phyloP scores from a whole-genome alignment of 2,113 vertebrate genomes.

The Peucedramus taeniatus region DNA sequence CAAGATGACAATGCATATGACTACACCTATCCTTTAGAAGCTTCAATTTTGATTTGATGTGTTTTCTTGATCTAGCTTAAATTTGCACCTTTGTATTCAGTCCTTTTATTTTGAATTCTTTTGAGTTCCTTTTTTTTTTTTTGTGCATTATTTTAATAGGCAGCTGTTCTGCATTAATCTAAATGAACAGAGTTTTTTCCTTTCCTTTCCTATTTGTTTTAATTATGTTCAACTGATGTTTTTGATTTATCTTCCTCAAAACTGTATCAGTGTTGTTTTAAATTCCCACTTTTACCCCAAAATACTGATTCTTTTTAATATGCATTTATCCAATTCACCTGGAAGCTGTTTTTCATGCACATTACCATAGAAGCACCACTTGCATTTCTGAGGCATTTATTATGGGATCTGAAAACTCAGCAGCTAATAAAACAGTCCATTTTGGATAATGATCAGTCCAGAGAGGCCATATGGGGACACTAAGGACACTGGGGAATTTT shows the following conservation, averaged over 20 bases:
- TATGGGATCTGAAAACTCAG: conserved; percentile 12
- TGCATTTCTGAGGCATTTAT: conserved; percentile 5
- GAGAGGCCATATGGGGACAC: conserved; percentile 58
- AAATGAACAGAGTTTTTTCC: background rate
- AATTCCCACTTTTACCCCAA: background rate
- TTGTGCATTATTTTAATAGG: background rate
- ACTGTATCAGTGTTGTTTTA: background rate
- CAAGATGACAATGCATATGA: background rate
- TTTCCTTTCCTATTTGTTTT: background rate
- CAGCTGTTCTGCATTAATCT: conserved; percentile 6
- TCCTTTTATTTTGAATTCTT: background rate
- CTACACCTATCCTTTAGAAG: background rate
- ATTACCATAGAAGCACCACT: background rate
- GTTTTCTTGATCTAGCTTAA: background rate
- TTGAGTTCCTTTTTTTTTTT: background rate
- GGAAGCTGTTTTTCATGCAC: background rate
- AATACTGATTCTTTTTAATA: background rate
- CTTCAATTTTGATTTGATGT: background rate
- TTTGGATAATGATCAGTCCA: conserved; percentile 41
- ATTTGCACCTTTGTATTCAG: background rate
- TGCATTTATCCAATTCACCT: background rate
- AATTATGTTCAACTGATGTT: background rate
- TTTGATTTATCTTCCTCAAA: background rate
- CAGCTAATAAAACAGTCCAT: conserved; percentile 57
- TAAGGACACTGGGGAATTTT: conserved; percentile 30